Evolutionary conservation across 1,140 invertebrate species (phyloP).

Genomic region (Coenobita brevimanus): DNA sequence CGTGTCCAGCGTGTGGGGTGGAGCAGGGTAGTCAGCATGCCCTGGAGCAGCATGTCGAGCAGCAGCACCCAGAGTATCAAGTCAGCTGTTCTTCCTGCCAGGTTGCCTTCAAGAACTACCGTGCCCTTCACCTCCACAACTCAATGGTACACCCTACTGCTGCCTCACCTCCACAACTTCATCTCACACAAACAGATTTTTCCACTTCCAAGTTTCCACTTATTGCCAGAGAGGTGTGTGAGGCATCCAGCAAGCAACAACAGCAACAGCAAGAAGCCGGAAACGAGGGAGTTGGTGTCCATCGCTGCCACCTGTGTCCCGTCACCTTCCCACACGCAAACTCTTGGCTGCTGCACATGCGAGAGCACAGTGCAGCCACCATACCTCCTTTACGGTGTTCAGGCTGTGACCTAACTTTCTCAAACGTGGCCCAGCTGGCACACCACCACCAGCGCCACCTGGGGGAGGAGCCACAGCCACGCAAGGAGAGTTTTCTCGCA

Average conservation of each 20-base stretch:
- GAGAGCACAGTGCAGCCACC: slow-evolving; percentile 56
- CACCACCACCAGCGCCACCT: slow-evolving; percentile 71
- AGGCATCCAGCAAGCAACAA: slow-evolving; percentile 76
- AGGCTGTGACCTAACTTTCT: slow-evolving; percentile 70
- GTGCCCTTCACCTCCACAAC: slow-evolving; percentile 81
- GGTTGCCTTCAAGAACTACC: slow-evolving; percentile 81
- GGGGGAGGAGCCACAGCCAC: slow-evolving; percentile 72
- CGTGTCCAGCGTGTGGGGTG: slow-evolving; percentile 79
- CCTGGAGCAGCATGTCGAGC: slow-evolving; percentile 75
- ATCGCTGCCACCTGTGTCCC: slow-evolving; percentile 82
- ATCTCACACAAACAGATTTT: slow-evolving; percentile 86
- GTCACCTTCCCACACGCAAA: slow-evolving; percentile 84
- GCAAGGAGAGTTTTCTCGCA: slow-evolving; percentile 85
- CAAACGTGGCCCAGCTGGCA: slow-evolving; percentile 70
- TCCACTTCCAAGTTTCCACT: slow-evolving; percentile 84
- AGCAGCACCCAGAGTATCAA: slow-evolving; percentile 55
- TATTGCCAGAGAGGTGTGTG: slow-evolving; percentile 83
- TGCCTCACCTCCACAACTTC: slow-evolving; percentile 70
- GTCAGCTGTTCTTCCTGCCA: slow-evolving; percentile 73
- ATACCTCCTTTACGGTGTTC: slow-evolving; percentile 68
- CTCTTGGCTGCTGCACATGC: slow-evolving; percentile 78
- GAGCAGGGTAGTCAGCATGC: slow-evolving; percentile 78
- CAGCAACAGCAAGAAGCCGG: neutral
- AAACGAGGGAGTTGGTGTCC: slow-evolving; percentile 72
- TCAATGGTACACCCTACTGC: slow-evolving; percentile 77